Conservation (phyloP, 2,797 vertebrate genomes). For the Pagetopsis macropterus region DNA sequence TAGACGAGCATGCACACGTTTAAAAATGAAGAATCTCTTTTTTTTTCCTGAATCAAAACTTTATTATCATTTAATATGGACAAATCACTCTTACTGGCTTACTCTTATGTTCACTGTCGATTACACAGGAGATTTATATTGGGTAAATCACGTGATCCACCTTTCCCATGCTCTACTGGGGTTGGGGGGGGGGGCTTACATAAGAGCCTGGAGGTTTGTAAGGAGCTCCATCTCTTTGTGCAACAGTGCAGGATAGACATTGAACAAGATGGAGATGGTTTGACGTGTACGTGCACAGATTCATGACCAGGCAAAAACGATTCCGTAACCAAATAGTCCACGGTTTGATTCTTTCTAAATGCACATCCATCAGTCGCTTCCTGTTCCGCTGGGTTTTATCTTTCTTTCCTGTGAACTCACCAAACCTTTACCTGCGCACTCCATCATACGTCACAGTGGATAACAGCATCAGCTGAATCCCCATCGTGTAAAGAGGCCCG, state of each 20-base stretch:
- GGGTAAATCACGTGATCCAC: constrained; percentile 26
- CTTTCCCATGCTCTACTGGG: constrained; percentile 30
- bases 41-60: neutral
- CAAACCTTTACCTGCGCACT: constrained; percentile 33
- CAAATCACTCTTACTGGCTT: neutral
- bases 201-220: constrained; percentile 8
- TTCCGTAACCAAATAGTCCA: constrained; percentile 3
- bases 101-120: constrained; percentile 19
- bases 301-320: constrained; percentile 1
- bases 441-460: constrained; percentile 28
- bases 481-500: constrained; percentile 34
- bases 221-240: constrained; percentile 1
- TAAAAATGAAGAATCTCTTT: neutral
- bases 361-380: constrained; percentile 14
- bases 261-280: neutral
- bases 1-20: neutral
- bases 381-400: neutral
- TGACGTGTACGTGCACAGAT: neutral
- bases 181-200: neutral
- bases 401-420: constrained; percentile 6
- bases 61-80: neutral
- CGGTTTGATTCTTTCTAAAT: constrained; percentile 2
- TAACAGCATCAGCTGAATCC: constrained; percentile 51
- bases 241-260: constrained; percentile 9
- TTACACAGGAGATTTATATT: constrained; percentile 12